Percentiles rank a stretch among this genome's conserved stretches.
Conservation (phyloP, 2,113 vertebrate species). For the Nerophis lumbriciformis region DNA sequence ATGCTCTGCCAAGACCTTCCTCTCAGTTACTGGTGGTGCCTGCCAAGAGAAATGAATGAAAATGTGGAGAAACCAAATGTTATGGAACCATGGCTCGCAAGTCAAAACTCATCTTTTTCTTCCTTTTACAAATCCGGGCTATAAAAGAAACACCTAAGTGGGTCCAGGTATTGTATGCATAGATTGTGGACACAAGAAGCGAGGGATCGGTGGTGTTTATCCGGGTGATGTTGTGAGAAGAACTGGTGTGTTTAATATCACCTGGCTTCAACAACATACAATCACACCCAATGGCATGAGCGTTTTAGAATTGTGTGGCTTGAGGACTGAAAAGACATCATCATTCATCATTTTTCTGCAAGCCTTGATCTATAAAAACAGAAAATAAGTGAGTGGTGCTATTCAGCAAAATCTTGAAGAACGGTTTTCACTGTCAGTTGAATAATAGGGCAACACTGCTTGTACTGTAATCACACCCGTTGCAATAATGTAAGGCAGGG, state of each 20-base stretch:
- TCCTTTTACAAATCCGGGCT: conserved; percentile 46
- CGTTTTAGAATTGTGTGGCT: conserved; percentile 32
- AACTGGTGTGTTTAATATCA: conserved; percentile 32
- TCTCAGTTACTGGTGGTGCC: conserved; percentile 50
- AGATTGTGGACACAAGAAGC: conserved; percentile 20
- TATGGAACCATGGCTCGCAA: conserved; percentile 58
- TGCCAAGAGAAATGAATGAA: conserved; percentile 74
- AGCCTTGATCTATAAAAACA: conserved; percentile 9
- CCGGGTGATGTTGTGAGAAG: conserved; percentile 20
- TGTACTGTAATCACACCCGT: conserved; percentile 9
- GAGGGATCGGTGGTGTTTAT: conserved; percentile 24
- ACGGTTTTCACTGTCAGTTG: conserved; percentile 6
- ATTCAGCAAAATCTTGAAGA: conserved; percentile 6
- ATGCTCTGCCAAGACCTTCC: conserved; percentile 70
- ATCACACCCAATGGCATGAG: conserved; percentile 31
- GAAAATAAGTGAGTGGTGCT: conserved; percentile 1
- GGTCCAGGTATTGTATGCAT: conserved; percentile 49
- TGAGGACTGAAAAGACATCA: conserved; percentile 24
- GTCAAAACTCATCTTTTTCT: conserved; percentile 57
- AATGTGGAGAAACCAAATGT: conserved; percentile 70
- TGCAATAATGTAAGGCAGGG: conserved; percentile 6
- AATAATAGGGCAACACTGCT: conserved; percentile 10
- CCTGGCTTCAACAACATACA: conserved; percentile 40
- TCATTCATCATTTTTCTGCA: conserved; percentile 36
- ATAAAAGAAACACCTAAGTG: conserved; percentile 56